Base-by-base conservation (phyloP, 1,140 invertebrate species). In the Chlorops oryzae region DNA sequence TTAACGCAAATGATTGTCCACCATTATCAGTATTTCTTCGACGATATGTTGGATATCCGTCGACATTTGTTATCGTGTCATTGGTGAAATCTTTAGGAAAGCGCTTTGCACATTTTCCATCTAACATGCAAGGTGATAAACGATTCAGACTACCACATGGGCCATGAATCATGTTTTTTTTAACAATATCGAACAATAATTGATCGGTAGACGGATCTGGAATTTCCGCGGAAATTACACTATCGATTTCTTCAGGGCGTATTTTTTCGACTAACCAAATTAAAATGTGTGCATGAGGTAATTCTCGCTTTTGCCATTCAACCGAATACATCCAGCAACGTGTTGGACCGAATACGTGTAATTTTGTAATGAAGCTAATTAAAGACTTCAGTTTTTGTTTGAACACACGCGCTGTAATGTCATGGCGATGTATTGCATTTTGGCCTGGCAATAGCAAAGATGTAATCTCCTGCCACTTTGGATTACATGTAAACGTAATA, bases 151-250 rank as follows among this genome's bases (percentile, higher is more conserved):
- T 12, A 12, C 74, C 78, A 63, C 76, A 80, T 41, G 75, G 77
- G 20, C 77, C 76, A 72, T 80, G 77, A 51, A 78, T 75, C 77
- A 78, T 78, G 48, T 73, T 68, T 48, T 35, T 54, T 6, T 43
- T 46, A 3, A 65, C 64, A 35, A 51, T 41, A 23, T 46, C 24
- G 24, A 41, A 46, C 22, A 79, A 52, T 24, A 42, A 17, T 54
- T 63, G 66, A 63, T 80, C 72, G 44, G 13, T 60, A 41, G 55
- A 28, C 32, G 42, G 42, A 72, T 79, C 70, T 34, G 80, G 77
- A 52, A 82, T 74, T 72, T 80, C 77, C 5, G 76, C 78, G 38
- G 50, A 76, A 52, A 80, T 75, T 15, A 76, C 55, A 34, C 64
- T 48, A 64, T 79, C 77, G 47, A 77, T 74, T 51, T 73, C 45